Conservation (phyloP, 2,888 invertebrate genomes). For the Xanthorhoe spadicearia region DNA sequence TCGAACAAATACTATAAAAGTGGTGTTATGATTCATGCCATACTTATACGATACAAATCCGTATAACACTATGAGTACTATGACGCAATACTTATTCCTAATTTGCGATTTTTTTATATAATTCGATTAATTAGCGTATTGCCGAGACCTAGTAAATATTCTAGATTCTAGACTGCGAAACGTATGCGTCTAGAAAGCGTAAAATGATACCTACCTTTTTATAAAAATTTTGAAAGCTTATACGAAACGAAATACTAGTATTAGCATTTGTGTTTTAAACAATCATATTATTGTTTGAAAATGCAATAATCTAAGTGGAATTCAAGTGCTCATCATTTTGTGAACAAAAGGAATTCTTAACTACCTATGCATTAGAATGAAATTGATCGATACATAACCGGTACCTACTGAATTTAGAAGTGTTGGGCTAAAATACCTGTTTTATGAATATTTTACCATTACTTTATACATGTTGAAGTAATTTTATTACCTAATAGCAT, state of each 20-base stretch:
- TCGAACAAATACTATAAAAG: neutral
- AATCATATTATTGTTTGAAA: neutral
- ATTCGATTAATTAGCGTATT: neutral
- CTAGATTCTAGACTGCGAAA: neutral
- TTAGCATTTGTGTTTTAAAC: neutral
- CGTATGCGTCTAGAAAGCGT: neutral
- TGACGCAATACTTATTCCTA: neutral
- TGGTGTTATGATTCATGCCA: neutral
- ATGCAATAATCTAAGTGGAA: neutral
- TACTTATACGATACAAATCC: neutral
- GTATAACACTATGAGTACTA: neutral
- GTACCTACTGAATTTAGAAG: neutral
- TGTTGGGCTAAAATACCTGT: neutral
- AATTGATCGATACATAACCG: neutral
- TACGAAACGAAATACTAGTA: neutral
- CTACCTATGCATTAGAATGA: neutral
- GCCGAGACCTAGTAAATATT: neutral
- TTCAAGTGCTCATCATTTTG: neutral
- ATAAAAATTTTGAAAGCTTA: neutral
- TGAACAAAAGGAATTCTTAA: neutral
- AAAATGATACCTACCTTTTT: neutral
- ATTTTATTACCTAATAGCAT: no score
- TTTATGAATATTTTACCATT: no score
- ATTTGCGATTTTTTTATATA: neutral
- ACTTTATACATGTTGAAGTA: no score